phyloP scores from a whole-genome alignment of 2,797 vertebrate species.

The Todus mexicanus region DNA sequence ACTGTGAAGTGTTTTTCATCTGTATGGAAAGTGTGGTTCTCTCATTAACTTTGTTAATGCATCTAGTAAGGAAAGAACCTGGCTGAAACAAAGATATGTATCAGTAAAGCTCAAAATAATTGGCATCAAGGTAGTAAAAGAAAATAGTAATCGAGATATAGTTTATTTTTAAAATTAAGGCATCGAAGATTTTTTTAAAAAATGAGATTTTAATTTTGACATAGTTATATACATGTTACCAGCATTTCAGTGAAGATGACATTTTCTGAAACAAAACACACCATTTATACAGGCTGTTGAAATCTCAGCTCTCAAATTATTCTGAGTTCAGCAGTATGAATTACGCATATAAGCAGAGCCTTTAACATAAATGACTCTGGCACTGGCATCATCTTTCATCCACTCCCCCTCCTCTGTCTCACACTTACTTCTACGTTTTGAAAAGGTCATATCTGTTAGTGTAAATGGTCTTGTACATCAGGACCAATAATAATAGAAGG shows the following conservation, averaged over 20 bases:
- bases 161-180: conserved; percentile 1
- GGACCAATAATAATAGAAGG: not conserved
- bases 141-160: not conserved
- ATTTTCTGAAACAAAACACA: conserved; percentile 37
- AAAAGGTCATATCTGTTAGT: conserved; percentile 72
- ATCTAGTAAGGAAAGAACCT: conserved; percentile 14
- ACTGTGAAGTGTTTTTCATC: not conserved
- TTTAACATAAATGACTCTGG: conserved; percentile 39
- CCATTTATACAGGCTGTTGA: conserved; percentile 39
- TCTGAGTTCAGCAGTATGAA: conserved; percentile 48
- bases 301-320: conserved; percentile 60
- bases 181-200: not conserved
- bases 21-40: not conserved
- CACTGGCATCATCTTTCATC: conserved; percentile 74
- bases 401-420: conserved; percentile 8
- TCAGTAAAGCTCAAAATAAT: conserved; percentile 38
- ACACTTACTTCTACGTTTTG: conserved; percentile 57
- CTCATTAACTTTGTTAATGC: conserved; percentile 1
- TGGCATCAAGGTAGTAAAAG: not conserved
- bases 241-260: conserved; percentile 5
- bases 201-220: conserved; percentile 30
- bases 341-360: conserved; percentile 27
- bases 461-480: conserved; percentile 70
- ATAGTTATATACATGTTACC: not conserved
- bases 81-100: not conserved